phyloP scores from a whole-genome alignment of 2,797 vertebrate genomes.

The Podarcis siculus region DNA sequence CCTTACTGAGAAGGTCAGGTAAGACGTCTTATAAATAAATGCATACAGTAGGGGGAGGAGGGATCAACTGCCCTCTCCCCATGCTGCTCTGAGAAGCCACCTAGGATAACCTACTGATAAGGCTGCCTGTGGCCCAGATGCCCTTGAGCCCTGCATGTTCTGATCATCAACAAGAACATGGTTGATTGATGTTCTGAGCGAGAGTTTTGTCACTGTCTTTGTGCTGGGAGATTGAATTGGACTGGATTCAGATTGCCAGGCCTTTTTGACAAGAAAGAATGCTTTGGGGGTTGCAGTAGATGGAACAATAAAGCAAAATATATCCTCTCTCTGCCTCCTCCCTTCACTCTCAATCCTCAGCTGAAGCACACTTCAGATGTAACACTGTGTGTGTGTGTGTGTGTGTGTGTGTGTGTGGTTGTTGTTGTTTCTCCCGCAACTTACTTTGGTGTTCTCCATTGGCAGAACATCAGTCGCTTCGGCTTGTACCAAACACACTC shows the following conservation, averaged over 20 bases:
- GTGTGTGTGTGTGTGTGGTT: constrained; percentile 33
- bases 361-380: constrained; percentile 62
- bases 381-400: constrained; percentile 36
- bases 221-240: constrained; percentile 65
- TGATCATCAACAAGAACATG: constrained; percentile 54
- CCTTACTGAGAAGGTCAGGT: too few relatives aligned
- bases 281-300: constrained; percentile 67
- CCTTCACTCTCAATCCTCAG: not conserved
- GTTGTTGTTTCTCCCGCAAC: constrained; percentile 60
- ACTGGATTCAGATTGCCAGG: constrained; percentile 65
- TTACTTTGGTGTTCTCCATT: constrained; percentile 69
- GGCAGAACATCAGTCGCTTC: constrained; percentile 70
- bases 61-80: not conserved
- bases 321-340: constrained; percentile 28
- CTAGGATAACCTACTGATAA: not conserved
- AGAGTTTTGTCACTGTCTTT: constrained; percentile 44
- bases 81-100: not conserved
- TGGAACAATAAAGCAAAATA: constrained; percentile 70
- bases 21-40: too few relatives aligned
- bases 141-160: constrained; percentile 27
- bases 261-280: constrained; percentile 58
- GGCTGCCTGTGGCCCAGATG: not conserved
- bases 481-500: constrained; percentile 61
- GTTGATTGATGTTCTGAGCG: constrained; percentile 32
- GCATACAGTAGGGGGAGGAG: not conserved